Conservation (phyloP, 2,888 invertebrate species). For the Heliconius erato region DNA sequence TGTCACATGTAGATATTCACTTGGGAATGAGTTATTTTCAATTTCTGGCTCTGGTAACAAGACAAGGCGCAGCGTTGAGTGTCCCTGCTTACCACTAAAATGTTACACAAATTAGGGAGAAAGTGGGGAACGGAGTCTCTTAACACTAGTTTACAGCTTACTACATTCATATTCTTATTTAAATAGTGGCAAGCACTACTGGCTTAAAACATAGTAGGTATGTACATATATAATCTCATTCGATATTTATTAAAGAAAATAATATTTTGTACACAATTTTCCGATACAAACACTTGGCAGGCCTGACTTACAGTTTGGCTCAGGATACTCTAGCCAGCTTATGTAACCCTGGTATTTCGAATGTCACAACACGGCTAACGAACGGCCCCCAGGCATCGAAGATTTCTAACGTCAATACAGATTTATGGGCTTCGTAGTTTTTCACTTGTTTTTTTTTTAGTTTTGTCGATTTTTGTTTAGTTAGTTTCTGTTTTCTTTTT, state of each 20-base stretch:
- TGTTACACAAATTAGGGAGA: too few relatives aligned
- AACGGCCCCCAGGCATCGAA: conserved; percentile 32
- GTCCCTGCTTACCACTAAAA: too few relatives aligned
- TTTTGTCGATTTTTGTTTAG: neutral
- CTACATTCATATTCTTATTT: too few relatives aligned
- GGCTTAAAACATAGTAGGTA: too few relatives aligned
- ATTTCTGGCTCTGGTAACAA: too few relatives aligned
- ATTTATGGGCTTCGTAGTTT: conserved; percentile 27
- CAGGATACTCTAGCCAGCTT: conserved; percentile 29
- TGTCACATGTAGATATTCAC: too few relatives aligned
- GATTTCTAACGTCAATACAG: conserved; percentile 37
- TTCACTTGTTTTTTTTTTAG: neutral
- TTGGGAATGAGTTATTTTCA: too few relatives aligned
- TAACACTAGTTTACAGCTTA: too few relatives aligned
- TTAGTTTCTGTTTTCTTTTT: neutral
- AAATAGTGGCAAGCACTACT: too few relatives aligned
- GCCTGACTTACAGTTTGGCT: conserved; percentile 35
- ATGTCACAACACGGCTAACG: conserved; percentile 37
- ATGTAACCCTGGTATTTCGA: conserved; percentile 37
- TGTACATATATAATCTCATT: too few relatives aligned
- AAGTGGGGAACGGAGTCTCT: neutral
- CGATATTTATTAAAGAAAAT: neutral
- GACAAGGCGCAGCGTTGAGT: too few relatives aligned
- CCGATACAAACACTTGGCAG: conserved; percentile 17
- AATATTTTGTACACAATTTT: neutral